Base-by-base conservation (phyloP, 2,888 invertebrate species). In the Tetropium fuscum region DNA sequence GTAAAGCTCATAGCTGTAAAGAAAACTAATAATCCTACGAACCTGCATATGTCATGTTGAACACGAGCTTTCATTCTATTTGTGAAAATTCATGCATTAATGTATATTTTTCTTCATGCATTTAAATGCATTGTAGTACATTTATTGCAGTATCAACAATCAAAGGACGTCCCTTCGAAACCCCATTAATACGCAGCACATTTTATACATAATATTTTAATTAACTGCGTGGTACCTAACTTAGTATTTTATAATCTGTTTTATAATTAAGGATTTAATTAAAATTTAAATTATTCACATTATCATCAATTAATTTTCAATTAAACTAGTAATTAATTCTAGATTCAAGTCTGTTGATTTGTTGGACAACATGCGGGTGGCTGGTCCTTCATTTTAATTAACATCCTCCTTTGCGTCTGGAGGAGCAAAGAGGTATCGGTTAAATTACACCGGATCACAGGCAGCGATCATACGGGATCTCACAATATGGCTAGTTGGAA, bases 371-470 rank as follows among this genome's bases (percentile, higher is more conserved):
- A 58, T 56, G 59, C 57, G 58, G 55, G 49, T 34, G 60, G 43
- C 57, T 38, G 51, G 51, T 59, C 53, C 58, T 54, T 53, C 48
- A 64, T 58, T 64, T 60, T 58, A 64, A 58, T 60, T 64, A 60
- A 64, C 54, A 54, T 62, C 44, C 48, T 58, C 43, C 58, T 58
- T 49, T 49, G 49, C 38, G 38, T 38, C 49, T 49, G 79, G 73
- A 71, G 71, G 76, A 83, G 83, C 83, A 82, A 81, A 82, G 83
- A 82, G 84, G 84, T 84, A 84, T 84, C 84, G 84, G 84, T 84
- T 84, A 84, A 84, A 84, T 84, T 84, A 84, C 84, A 22, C 18
- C 15, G 20, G 41, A 83, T 83, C 83, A 84, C 83, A 83, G 84
- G 84, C 84, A 84, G 84, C 83, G 83, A 84, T 83, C 34, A 11